Evolutionary conservation across 2,797 vertebrate species (phyloP), one percentile per base, ranked within the genome.

Genomic region (Yasuhikotakia modesta): DNA sequence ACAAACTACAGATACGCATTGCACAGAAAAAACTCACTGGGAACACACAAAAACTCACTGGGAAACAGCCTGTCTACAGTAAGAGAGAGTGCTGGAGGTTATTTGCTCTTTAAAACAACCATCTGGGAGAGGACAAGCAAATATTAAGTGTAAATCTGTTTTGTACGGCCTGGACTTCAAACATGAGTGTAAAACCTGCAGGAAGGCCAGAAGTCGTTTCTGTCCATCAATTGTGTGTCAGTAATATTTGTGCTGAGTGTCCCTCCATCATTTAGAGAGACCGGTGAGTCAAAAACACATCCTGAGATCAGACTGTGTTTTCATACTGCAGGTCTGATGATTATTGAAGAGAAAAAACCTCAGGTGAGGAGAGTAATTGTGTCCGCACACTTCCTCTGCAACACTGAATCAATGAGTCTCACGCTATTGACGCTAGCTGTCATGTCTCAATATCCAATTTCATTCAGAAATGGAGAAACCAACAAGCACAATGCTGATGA

Each of bases 201-300:
- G 22, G 61, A 66, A 66, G 61, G 61, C 14, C 71, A 0, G 17
- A 4, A 2, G 43, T 48, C 5, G n/a, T 30, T 66, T 55, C 61
- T 52, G 27, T 74, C 60, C 46, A 24, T 53, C 72, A 74, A 74
- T 39, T 65, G 60, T 32, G 61, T 66, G 55, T 75, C 73, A 55
- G 73, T 16, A 2, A 32, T 45, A 75, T 75, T 55, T 66, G 73
- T 19, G 61, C 21, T 45, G 61, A 75, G 73, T 45, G 61, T 66
- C 48, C 61, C 35, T 75, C 50, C 32, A 45, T 55, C 52, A 55
- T 55, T 55, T 45, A 45, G 61, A 43, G 43, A 53, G 58, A 61
- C 57, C 55, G 14, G 55, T 12, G 14, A 64, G 46, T 35, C 58
- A 53, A 27, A 73, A 65, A 65, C 13, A 22, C 60, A 2, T 24